These are phyloP conservation scores for Ameiurus melas DNA, from an alignment of 2,113 vertebrate genomes.

Conservation along the genomic window DNA sequence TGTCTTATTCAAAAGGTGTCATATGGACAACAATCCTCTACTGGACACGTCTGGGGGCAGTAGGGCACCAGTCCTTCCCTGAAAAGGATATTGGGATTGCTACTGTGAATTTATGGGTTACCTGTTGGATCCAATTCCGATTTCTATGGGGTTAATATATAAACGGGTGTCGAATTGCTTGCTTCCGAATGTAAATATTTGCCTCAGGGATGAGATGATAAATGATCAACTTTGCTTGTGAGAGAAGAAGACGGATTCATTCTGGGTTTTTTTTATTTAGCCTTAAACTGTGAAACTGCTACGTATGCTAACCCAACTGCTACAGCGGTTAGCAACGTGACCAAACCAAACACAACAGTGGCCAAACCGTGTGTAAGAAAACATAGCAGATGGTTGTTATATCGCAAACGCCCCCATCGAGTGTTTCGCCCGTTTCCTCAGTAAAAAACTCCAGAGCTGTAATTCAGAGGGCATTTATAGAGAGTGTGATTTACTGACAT, in stretches of 20 bases:
- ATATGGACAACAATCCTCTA: not conserved
- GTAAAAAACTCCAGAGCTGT: not conserved
- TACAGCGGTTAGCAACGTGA: not conserved
- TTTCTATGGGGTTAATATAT: not conserved
- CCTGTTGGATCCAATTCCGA: not conserved
- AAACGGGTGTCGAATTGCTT: too few relatives aligned
- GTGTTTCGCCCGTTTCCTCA: not conserved
- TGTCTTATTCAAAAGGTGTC: not conserved
- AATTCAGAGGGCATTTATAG: slow-evolving; percentile 6
- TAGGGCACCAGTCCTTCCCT: not conserved
- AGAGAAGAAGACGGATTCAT: not conserved
- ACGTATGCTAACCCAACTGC: not conserved
- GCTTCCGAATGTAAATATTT: not conserved
- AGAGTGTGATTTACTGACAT: slow-evolving; percentile 19
- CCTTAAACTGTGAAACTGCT: not conserved
- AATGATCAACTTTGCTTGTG: not conserved
- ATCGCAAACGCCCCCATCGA: not conserved
- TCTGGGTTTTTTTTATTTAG: not conserved
- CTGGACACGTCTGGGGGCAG: not conserved
- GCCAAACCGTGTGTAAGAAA: slow-evolving; percentile 14
- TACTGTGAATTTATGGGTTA: not conserved
- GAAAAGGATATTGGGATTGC: not conserved
- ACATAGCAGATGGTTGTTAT: slow-evolving; percentile 10
- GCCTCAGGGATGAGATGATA: not conserved
- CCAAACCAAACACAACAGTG: slow-evolving; percentile 11